Evolutionary conservation across 1,140 invertebrate genomes (phyloP).

Genomic region (Bombus terrestris): DNA sequence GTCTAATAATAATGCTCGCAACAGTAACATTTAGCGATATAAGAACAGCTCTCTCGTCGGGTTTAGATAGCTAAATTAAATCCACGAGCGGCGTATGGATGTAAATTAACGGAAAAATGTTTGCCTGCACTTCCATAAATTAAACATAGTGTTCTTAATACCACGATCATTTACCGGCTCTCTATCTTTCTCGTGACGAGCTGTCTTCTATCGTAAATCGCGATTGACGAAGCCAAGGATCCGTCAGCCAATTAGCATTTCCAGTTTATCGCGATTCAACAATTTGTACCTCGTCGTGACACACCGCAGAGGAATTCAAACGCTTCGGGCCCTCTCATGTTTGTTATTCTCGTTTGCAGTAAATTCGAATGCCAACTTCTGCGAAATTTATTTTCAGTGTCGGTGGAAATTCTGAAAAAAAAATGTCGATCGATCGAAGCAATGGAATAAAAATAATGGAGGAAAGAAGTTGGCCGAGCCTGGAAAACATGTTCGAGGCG

Average conservation of each 20-base stretch:
- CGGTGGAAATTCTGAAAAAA: too few species aligned
- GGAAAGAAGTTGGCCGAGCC: neutral
- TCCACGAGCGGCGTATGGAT: constrained; percentile 28
- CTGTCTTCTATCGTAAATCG: neutral
- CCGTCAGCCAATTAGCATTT: neutral
- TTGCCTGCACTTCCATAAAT: neutral
- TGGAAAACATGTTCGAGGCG: neutral
- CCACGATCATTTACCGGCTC: neutral
- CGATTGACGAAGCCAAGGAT: too few species aligned
- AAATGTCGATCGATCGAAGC: neutral
- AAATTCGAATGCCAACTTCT: too few species aligned
- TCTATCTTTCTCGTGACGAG: neutral
- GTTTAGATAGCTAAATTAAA: neutral
- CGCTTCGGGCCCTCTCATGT: rapidly evolving
- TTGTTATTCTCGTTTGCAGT: too few species aligned
- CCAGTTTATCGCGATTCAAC: neutral
- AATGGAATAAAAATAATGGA: neutral
- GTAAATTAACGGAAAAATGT: constrained; percentile 1
- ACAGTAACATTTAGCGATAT: neutral
- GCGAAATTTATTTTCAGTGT: too few species aligned
- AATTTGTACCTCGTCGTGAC: neutral
- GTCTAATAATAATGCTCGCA: neutral
- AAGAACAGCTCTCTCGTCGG: neutral
- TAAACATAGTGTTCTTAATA: neutral
- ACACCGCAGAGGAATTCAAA: too few species aligned